These are phyloP conservation scores for Phyllostomus hastatus DNA, from an alignment of 2,113 vertebrate genomes.

Conservation along the genomic window DNA sequence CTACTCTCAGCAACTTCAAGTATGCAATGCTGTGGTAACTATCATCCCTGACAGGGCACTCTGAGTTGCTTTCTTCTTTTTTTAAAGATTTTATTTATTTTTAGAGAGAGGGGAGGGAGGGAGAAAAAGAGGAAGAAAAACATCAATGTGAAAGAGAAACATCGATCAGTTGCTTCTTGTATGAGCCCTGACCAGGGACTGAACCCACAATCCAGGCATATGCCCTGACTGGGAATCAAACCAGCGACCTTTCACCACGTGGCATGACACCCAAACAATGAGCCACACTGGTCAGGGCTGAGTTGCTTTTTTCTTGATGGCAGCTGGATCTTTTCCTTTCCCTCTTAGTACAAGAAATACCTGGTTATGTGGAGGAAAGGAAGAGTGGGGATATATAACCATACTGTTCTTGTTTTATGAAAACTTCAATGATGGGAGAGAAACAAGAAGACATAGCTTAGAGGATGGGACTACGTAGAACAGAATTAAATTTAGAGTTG, in stretches of 20 bases:
- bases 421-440: background rate
- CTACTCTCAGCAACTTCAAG: background rate
- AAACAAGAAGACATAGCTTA: background rate
- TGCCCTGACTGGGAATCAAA: too few species aligned
- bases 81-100: too few species aligned
- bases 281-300: too few species aligned
- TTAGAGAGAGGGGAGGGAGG: too few species aligned
- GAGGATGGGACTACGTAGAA: background rate
- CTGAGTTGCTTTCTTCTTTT: background rate
- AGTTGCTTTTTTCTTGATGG: background rate
- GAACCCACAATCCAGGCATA: too few species aligned
- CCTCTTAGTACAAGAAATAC: background rate
- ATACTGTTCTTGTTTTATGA: background rate
- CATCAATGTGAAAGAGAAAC: too few species aligned
- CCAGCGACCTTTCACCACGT: too few species aligned
- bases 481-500: background rate
- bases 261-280: too few species aligned
- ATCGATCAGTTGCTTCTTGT: too few species aligned
- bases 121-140: too few species aligned
- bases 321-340: background rate
- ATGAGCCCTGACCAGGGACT: too few species aligned
- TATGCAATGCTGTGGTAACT: background rate
- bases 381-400: background rate
- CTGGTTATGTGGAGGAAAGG: background rate
- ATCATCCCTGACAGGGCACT: background rate